Conservation (phyloP, 2,888 invertebrate genomes). For the Pyralis farinalis region DNA sequence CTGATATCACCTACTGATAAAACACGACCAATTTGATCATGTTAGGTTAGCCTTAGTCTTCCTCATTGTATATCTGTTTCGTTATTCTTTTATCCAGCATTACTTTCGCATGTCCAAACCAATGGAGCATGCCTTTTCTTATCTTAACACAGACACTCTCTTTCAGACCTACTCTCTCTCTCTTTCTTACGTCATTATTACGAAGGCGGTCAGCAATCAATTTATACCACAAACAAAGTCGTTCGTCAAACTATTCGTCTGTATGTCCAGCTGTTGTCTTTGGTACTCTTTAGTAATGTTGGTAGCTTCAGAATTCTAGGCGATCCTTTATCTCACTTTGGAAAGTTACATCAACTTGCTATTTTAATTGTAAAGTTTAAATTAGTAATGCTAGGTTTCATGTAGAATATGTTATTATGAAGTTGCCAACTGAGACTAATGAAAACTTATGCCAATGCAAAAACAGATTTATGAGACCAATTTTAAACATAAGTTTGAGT, state of each 20-base stretch:
- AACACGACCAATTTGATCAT: too few relatives aligned
- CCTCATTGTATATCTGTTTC: too few relatives aligned
- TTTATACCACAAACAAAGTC: too few relatives aligned
- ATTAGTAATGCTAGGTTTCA: conserved; percentile 61
- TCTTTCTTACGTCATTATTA: too few relatives aligned
- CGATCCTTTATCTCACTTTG: conserved; percentile 70
- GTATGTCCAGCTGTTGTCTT: conserved; percentile 45
- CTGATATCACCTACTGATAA: too few relatives aligned
- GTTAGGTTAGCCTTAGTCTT: too few relatives aligned
- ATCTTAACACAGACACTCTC: too few relatives aligned
- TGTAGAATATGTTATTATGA: conserved; percentile 52
- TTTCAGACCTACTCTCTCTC: too few relatives aligned
- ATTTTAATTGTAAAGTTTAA: conserved; percentile 76
- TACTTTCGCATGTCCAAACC: too few relatives aligned
- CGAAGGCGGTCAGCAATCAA: too few relatives aligned
- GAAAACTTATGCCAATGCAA: background rate
- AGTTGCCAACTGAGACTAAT: conserved; percentile 24
- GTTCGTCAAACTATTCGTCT: conserved; percentile 18
- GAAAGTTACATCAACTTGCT: conserved; percentile 67
- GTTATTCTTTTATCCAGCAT: too few relatives aligned
- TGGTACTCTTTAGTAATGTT: conserved; percentile 56
- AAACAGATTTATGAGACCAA: background rate
- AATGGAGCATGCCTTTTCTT: too few relatives aligned
- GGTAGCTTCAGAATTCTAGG: conserved; percentile 37
- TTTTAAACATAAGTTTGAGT: background rate